Percentiles rank a stretch among this genome's conserved stretches.
These are phyloP conservation scores for Crypturellus tataupa DNA, from an alignment of 2,797 vertebrate species.

Conservation along the genomic window DNA sequence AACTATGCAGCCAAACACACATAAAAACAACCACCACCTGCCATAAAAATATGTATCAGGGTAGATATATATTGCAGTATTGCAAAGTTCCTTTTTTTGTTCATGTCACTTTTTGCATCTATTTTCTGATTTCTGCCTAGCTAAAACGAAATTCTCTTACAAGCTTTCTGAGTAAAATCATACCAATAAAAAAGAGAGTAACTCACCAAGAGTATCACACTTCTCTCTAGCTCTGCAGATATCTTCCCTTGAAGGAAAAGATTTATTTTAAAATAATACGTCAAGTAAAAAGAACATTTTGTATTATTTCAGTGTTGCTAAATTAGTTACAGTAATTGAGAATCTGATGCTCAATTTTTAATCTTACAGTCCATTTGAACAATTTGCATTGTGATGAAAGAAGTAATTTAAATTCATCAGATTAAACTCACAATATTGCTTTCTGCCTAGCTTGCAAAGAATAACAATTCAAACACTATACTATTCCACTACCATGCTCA, in stretches of 20 bases:
- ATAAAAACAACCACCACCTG: accelerated
- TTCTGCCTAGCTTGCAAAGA: background rate
- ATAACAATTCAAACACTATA: background rate
- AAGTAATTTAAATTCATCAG: background rate
- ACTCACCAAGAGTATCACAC: slow-evolving; percentile 97
- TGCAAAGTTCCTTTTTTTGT: background rate
- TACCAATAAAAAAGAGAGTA: background rate
- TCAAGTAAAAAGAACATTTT: background rate
- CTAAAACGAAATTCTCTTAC: background rate
- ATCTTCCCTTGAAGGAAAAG: slow-evolving; percentile 89
- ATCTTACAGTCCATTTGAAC: background rate
- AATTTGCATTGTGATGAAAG: background rate
- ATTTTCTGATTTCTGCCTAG: background rate
- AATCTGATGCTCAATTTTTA: background rate
- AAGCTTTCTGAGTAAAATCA: background rate
- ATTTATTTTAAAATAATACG: slow-evolving; percentile 45
- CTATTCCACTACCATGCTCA: background rate
- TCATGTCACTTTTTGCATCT: background rate
- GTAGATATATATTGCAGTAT: background rate
- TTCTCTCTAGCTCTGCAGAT: slow-evolving; percentile 96
- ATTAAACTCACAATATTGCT: background rate
- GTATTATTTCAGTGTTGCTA: background rate
- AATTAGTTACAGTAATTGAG: background rate
- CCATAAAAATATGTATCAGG: background rate
- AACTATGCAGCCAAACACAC: background rate